Base-by-base conservation (phyloP, 2,888 invertebrate genomes). In the Ellobium chinense region DNA sequence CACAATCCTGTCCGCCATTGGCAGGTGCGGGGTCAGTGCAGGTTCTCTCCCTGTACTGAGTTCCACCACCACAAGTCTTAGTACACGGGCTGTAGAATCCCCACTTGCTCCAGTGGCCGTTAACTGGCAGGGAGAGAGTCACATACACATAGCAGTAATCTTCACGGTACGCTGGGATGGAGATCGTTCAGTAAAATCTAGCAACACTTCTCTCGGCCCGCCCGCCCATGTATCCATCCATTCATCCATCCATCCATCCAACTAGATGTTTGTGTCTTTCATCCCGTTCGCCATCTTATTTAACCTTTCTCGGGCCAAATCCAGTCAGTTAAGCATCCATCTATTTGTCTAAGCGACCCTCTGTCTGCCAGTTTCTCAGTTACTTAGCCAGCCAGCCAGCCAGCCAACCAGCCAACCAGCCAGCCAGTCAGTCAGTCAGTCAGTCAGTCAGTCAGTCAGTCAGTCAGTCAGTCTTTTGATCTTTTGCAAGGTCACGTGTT, bases 21-120 rank as follows among this genome's bases (percentile, higher is more conserved):
- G 88, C 86, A 3, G 89, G 89, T 46, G 87, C 85, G 2, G 89
- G 88, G 80, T 88, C 87, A 21, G 86, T 87, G 75, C 89, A 89
- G 21, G 86, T 85, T 36, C 89, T 83, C 77, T 86, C 86, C 9
- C 85, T 80, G 83, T 83, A 88, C 66, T 88, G 87, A 12, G 86
- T 86, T 18, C 89, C 89, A 2, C 87, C 85, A 1, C 89, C 89
- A 74, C 89, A 89, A 3, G 85, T 83, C 78, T 86, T 87, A 12
- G 85, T 84, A 76, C 89, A 89, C 18, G 88, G 88, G 54, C 87
- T 85, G 81, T 82, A 89, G 27, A 85, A 86, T 7, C 89, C 89
- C 73, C 82, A 89, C 0, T 79, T 82, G 37, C 85, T 87, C 89
- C 89, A 89, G 31, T 84, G 84, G 24, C 89, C 89, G 65, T 88